A percentile compares a stretch with the other conserved stretches of the same genome.
phyloP scores from a whole-genome alignment of 1,140 invertebrate species.

The Drosophila pachea region DNA sequence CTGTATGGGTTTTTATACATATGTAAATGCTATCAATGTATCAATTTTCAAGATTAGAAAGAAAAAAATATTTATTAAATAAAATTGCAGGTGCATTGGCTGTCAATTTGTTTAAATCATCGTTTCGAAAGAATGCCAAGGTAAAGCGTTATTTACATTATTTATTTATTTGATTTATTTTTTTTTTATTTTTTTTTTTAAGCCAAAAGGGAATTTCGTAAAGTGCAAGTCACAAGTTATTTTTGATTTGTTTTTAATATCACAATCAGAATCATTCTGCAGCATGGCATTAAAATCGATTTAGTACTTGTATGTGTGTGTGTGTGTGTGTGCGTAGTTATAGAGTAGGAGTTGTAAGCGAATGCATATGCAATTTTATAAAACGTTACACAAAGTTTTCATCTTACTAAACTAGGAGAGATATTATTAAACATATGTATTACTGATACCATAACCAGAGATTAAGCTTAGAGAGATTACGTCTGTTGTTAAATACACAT shows the following conservation, averaged over 20 bases:
- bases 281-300: conserved; percentile 47
- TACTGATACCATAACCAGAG: conserved; percentile 63
- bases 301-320: conserved; percentile 36
- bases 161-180: conserved; percentile 17
- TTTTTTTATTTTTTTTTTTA: conserved; percentile 19
- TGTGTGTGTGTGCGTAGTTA: conserved; percentile 18
- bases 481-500: conserved; percentile 55
- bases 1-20: conserved; percentile 46
- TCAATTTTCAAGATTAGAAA: conserved; percentile 41
- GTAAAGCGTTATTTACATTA: conserved; percentile 69
- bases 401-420: conserved; percentile 58
- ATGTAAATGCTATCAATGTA: conserved; percentile 61
- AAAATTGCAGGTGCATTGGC: conserved; percentile 74
- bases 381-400: conserved; percentile 58
- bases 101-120: conserved; percentile 33
- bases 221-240: conserved; percentile 29
- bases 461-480: conserved; percentile 63
- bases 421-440: conserved; percentile 51
- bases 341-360: conserved; percentile 39
- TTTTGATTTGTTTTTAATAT: conserved; percentile 7
- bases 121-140: conserved; percentile 46
- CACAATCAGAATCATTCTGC: conserved; percentile 36
- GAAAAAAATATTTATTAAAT: conserved; percentile 39
- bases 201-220: conserved; percentile 25
- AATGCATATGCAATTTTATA: conserved; percentile 73